phyloP scores from a whole-genome alignment of 2,113 vertebrate species.

The Hippocampus mohnikei region DNA sequence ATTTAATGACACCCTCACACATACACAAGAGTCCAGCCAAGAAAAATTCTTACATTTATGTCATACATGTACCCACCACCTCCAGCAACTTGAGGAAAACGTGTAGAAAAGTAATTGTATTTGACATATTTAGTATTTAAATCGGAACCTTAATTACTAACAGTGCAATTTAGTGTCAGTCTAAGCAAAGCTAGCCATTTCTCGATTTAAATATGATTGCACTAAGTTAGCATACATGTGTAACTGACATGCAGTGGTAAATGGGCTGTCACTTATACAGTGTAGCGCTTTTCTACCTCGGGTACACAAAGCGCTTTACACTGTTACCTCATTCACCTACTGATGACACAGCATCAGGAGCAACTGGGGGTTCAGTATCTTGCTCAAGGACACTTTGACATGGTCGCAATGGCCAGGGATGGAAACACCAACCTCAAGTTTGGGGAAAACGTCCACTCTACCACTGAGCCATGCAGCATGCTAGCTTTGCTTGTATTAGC shows the following conservation, averaged over 20 bases:
- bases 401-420: too few species aligned
- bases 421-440: too few species aligned
- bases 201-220: constrained; percentile 60
- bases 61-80: constrained; percentile 1
- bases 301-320: too few species aligned
- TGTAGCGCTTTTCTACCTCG: too few species aligned
- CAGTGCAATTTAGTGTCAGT: constrained; percentile 6
- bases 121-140: constrained; percentile 1
- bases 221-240: constrained; percentile 61
- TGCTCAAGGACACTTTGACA: too few species aligned
- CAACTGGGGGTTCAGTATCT: too few species aligned
- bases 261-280: too few species aligned
- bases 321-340: too few species aligned
- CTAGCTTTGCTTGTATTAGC: constrained; percentile 62
- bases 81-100: neutral
- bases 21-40: neutral
- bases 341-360: too few species aligned
- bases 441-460: too few species aligned
- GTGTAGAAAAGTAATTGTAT: neutral
- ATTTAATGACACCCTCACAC: neutral
- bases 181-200: constrained; percentile 1
- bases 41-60: neutral
- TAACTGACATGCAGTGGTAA: constrained; percentile 37
- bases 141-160: neutral
- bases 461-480: constrained; percentile 57